phyloP scores from a whole-genome alignment of 2,888 invertebrate species.

The Hedya salicella region DNA sequence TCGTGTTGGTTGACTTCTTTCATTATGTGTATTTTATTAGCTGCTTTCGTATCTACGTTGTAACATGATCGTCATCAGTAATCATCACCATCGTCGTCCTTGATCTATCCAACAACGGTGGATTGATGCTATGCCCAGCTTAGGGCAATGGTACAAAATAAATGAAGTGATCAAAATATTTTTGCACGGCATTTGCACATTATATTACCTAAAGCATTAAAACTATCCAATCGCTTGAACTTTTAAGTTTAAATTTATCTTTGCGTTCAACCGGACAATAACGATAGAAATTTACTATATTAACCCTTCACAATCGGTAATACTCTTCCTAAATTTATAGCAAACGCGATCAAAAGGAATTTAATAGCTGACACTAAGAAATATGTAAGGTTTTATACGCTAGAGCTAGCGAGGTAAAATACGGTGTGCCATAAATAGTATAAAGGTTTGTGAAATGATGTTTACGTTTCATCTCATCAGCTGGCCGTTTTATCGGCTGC shows the following conservation, averaged over 20 bases:
- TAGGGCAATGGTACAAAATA: too few relatives aligned
- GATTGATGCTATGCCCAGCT: too few relatives aligned
- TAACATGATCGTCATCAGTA: too few relatives aligned
- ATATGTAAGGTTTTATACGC: conserved; percentile 52
- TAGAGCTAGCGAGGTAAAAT: conserved; percentile 52
- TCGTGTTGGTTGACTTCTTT: too few relatives aligned
- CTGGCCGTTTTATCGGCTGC: conserved; percentile 57
- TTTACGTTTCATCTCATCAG: conserved; percentile 64
- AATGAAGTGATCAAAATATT: not conserved
- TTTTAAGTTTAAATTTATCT: conserved; percentile 14
- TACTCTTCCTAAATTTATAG: conserved; percentile 49
- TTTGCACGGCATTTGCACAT: not conserved
- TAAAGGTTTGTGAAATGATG: conserved; percentile 47
- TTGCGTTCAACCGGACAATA: conserved; percentile 23
- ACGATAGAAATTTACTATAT: conserved; percentile 35
- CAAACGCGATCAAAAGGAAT: conserved; percentile 49
- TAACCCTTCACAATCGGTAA: conserved; percentile 37
- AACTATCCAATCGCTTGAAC: not conserved
- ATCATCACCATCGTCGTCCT: too few relatives aligned
- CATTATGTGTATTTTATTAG: too few relatives aligned
- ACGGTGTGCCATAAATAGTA: conserved; percentile 59
- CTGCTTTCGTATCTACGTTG: too few relatives aligned
- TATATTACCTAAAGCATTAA: not conserved
- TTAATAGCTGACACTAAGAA: conserved; percentile 53
- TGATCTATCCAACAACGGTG: too few relatives aligned